These are phyloP conservation scores for Decapterus maruadsi DNA, from an alignment of 2,797 vertebrate species.

Conservation along the genomic window DNA sequence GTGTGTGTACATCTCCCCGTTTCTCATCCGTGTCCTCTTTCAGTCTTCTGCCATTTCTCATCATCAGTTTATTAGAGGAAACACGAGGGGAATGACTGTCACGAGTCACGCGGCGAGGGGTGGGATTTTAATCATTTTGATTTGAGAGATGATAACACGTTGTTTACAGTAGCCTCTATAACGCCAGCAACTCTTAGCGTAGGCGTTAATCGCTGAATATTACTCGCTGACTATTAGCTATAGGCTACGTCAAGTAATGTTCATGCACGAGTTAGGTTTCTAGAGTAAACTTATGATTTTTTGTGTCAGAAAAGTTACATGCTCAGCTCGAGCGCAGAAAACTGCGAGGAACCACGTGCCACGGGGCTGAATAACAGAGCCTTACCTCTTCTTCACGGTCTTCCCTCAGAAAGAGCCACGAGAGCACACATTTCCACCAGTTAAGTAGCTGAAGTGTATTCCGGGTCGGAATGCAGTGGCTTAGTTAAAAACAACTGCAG, in stretches of 20 bases:
- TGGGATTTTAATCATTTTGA: conserved; percentile 39
- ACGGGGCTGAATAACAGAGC: neutral
- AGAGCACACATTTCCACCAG: conserved; percentile 2
- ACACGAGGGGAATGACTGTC: conserved; percentile 59
- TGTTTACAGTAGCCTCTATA: neutral
- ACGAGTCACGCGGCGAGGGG: conserved; percentile 49
- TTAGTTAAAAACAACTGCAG: conserved; percentile 51
- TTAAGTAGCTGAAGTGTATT: conserved; percentile 10
- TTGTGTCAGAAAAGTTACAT: neutral
- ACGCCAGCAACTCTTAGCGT: no score
- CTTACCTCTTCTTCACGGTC: conserved; percentile 67
- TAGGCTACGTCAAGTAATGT: neutral
- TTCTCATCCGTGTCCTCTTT: neutral
- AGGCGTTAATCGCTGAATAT: no score
- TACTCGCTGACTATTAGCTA: no score
- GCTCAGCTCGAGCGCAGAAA: neutral
- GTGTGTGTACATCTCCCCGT: neutral
- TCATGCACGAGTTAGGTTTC: neutral
- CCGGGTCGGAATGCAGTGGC: conserved; percentile 30
- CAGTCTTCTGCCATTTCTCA: neutral
- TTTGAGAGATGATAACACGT: conserved; percentile 2
- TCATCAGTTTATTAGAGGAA: conserved; percentile 6
- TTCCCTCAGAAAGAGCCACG: conserved; percentile 2
- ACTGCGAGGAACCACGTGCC: conserved; percentile 9
- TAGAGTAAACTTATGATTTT: neutral